Base-by-base conservation (phyloP, 2,888 invertebrate species). In the Teinopalpus imperialis region DNA sequence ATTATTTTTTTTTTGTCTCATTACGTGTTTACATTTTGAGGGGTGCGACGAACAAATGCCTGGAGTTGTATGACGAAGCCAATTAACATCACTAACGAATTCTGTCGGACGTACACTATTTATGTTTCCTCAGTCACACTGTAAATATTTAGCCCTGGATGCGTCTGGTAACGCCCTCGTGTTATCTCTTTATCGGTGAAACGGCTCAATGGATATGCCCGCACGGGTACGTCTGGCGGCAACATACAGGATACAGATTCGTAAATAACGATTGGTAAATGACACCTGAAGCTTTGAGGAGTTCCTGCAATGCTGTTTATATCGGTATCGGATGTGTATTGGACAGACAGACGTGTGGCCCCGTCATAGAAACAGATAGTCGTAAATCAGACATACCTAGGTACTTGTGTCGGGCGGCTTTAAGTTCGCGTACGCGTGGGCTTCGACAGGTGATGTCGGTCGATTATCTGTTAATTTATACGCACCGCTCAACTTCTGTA, bases 381-480 rank as follows among this genome's bases (percentile, higher is more conserved):
- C 32, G 26, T 48, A 42, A 48, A 48, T 32, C 47, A 27, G 32
- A 32, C 8, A 34, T 32, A 18, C 32, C 32, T 26, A 29, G 27
- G 31, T 32, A 3, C 43, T 29, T 43, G 42, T 43, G 50, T 53
- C 45, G 56, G 48, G n/a, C n/a, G 49, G 56, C 52, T 51, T 24
- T 9, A 24, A 24, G 51, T 66, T 56, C 63, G 65, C 63, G 61
- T 61, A 74, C 75, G 74, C 73, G 65, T 69, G 69, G 71, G 68
- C 65, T 65, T 63, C 65, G 74, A 72, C 81, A 81, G 80, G 75
- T 81, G 81, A 80, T 77, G 69, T 65, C 67, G 66, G 66, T 64
- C 73, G 74, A 81, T 82, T 80, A 85, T 79, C 79, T 75, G 75
- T 72, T 81, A 82, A 85, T 83, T 82, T 82, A 83, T 80, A 80